These are phyloP conservation scores for Psylliodes chrysocephalus DNA, from an alignment of 2,888 invertebrate species.

Conservation along the genomic window DNA sequence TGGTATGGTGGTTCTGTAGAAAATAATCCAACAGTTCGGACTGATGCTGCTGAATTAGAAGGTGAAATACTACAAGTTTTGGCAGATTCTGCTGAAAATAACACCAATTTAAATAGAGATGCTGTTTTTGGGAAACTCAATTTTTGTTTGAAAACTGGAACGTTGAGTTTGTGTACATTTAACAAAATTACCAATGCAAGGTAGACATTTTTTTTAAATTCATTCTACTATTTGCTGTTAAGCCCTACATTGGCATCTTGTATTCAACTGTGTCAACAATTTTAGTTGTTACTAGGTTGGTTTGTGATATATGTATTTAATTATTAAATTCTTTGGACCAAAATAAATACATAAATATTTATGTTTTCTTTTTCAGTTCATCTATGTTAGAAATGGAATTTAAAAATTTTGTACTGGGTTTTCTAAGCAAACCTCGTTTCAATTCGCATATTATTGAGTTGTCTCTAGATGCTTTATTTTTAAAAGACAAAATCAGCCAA, in stretches of 20 bases:
- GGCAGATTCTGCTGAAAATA: conserved; percentile 86
- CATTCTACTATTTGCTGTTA: too few species aligned
- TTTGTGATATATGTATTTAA: too few species aligned
- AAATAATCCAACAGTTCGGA: conserved; percentile 42
- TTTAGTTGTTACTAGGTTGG: too few species aligned
- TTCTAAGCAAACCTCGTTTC: conserved; percentile 88
- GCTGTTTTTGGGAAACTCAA: conserved; percentile 90
- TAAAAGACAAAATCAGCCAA: conserved; percentile 83
- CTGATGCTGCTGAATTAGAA: conserved; percentile 68
- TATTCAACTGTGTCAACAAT: too few species aligned
- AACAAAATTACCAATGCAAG: conserved; percentile 56
- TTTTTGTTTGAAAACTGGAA: conserved; percentile 83
- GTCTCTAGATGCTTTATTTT: conserved; percentile 81
- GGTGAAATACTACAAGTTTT: conserved; percentile 87
- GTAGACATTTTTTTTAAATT: conserved; percentile 38
- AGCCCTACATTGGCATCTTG: too few species aligned
- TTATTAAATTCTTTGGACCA: too few species aligned
- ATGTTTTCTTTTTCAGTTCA: conserved; percentile 54
- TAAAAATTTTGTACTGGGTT: conserved; percentile 77
- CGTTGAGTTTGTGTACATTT: conserved; percentile 68
- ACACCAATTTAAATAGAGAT: conserved; percentile 86
- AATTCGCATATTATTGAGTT: conserved; percentile 85
- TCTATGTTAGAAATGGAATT: conserved; percentile 82
- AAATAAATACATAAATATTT: too few species aligned
- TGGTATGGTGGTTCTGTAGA: conserved; percentile 73